phyloP scores from a whole-genome alignment of 1,140 invertebrate species.

The Eriosoma lanigerum region DNA sequence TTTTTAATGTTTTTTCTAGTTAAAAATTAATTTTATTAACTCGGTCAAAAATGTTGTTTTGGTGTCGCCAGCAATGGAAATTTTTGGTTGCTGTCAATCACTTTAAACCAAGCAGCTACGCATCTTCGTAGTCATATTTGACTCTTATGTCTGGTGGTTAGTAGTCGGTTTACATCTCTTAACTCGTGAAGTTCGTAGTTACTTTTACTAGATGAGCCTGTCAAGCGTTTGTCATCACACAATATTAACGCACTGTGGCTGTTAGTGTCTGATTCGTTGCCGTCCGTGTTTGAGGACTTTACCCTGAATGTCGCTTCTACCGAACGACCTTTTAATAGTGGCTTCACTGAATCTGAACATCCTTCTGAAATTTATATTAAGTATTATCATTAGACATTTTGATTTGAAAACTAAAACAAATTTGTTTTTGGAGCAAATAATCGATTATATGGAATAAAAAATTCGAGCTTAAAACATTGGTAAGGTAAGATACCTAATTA shows the following conservation, averaged over 20 bases:
- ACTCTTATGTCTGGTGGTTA: conserved; percentile 48
- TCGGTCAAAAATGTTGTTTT: background rate
- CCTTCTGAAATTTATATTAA: conserved; percentile 33
- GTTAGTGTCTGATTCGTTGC: conserved; percentile 68
- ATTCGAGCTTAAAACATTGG: too few species aligned
- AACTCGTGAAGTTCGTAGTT: conserved; percentile 75
- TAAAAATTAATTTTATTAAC: too few species aligned
- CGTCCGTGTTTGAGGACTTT: conserved; percentile 53
- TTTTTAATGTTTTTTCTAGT: background rate
- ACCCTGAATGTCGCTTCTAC: conserved; percentile 50
- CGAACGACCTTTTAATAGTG: conserved; percentile 45
- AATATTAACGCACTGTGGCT: conserved; percentile 66
- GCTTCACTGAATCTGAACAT: conserved; percentile 23
- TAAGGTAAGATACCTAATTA: too few species aligned
- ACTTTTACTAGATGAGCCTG: conserved; percentile 68
- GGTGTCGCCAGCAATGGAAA: conserved; percentile 50
- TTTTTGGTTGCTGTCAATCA: conserved; percentile 48
- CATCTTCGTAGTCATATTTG: conserved; percentile 54
- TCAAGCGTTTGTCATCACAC: conserved; percentile 57
- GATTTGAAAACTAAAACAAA: too few species aligned
- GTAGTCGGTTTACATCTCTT: conserved; percentile 49
- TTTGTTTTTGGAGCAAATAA: too few species aligned
- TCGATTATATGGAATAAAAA: too few species aligned
- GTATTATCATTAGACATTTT: background rate
- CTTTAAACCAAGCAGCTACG: conserved; percentile 52